Conservation (phyloP, 2,113 vertebrate species). For the Girardinichthys multiradiatus region DNA sequence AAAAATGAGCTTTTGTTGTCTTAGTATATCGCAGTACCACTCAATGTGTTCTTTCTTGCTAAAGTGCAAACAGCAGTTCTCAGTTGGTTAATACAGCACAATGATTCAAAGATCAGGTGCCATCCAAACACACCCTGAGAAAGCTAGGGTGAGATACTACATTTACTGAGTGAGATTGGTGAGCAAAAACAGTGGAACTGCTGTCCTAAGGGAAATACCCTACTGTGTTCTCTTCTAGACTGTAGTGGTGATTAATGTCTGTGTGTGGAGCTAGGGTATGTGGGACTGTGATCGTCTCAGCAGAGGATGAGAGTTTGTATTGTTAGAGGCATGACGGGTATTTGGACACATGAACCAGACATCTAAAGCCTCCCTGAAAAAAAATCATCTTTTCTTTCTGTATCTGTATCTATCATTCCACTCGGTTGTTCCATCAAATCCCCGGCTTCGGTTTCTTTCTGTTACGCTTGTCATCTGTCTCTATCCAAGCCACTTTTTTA, state of each 20-base stretch:
- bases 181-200: conserved; percentile 37
- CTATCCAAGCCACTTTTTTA: neutral
- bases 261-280: conserved; percentile 21
- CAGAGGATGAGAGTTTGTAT: neutral
- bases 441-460: neutral
- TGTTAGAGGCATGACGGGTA: neutral
- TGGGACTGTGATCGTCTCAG: conserved; percentile 29
- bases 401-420: conserved; percentile 15
- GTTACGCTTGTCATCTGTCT: neutral
- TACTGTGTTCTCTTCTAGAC: conserved; percentile 25
- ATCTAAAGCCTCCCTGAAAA: neutral
- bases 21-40: no score
- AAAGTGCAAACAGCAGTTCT: neutral
- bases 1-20: no score
- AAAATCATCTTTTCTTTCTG: neutral
- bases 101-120: neutral
- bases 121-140: conserved; percentile 4
- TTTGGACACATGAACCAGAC: conserved; percentile 15
- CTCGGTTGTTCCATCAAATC: neutral
- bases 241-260: conserved; percentile 51
- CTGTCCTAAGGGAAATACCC: conserved; percentile 50
- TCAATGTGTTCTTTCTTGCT: neutral
- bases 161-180: conserved; percentile 36
- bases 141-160: conserved; percentile 26
- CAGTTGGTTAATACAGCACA: neutral